Evolutionary conservation across 2,888 invertebrate species (phyloP).

Genomic region (Malthinus flaveolus): DNA sequence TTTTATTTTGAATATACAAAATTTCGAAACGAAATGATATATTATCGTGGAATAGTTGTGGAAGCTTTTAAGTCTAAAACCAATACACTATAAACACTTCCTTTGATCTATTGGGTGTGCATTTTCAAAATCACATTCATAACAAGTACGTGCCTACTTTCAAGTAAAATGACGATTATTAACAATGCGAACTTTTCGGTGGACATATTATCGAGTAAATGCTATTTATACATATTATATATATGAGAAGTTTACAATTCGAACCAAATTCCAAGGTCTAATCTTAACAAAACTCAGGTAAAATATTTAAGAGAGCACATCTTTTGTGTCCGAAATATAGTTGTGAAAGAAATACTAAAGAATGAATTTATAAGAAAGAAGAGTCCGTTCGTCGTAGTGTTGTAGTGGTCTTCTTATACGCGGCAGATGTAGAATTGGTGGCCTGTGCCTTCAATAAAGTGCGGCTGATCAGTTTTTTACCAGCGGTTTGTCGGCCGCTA

Average conservation of each 20-base stretch:
- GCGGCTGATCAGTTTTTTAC: slow-evolving; percentile 42
- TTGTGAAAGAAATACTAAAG: slow-evolving; percentile 38
- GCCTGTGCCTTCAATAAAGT: slow-evolving; percentile 37
- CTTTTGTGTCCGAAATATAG: slow-evolving; percentile 40
- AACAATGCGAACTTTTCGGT: slow-evolving; percentile 10
- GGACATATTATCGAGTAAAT: slow-evolving; percentile 10
- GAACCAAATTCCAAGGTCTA: slow-evolving; percentile 37
- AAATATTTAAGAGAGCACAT: slow-evolving; percentile 41
- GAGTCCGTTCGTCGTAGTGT: slow-evolving; percentile 25
- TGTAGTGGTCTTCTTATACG: slow-evolving; percentile 9
- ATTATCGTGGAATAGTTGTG: too few relatives aligned
- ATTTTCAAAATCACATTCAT: too few relatives aligned
- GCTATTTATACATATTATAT: slow-evolving; percentile 14
- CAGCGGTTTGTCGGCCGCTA: slow-evolving; percentile 43
- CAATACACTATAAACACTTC: too few relatives aligned
- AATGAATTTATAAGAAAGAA: slow-evolving; percentile 36
- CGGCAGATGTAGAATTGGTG: slow-evolving; percentile 36
- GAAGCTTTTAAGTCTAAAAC: too few relatives aligned
- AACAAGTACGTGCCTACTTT: slow-evolving; percentile 1
- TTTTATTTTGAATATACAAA: background rate
- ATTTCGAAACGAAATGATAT: background rate
- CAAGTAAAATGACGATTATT: slow-evolving; percentile 9
- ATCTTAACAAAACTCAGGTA: slow-evolving; percentile 41
- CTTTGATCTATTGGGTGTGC: too few relatives aligned
- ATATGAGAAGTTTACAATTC: slow-evolving; percentile 25